Conservation (phyloP, 2,113 vertebrate species). For the Uria lomvia region DNA sequence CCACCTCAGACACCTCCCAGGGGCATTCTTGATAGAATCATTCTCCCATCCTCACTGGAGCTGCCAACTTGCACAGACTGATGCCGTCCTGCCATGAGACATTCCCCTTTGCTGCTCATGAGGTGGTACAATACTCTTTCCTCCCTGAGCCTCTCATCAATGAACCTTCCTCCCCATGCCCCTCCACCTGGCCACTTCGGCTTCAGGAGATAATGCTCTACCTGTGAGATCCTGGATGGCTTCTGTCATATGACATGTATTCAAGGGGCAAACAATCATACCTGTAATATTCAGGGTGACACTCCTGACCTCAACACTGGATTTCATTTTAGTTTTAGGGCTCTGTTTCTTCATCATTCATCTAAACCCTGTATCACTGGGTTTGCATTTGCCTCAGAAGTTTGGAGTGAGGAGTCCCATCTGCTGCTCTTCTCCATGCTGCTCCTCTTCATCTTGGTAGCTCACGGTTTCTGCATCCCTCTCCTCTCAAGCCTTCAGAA, state of each 20-base stretch:
- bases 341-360: background rate
- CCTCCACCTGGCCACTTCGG: background rate
- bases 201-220: background rate
- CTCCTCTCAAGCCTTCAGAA: background rate
- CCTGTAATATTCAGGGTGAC: background rate
- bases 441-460: background rate
- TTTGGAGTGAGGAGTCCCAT: background rate
- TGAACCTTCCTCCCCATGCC: background rate
- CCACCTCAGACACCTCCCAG: background rate
- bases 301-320: background rate
- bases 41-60: background rate
- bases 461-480: background rate
- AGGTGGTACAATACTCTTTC: background rate
- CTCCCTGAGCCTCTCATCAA: background rate
- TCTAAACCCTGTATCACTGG: background rate
- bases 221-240: background rate
- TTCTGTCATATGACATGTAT: rapidly evolving
- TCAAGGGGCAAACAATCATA: background rate
- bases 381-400: background rate
- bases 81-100: background rate
- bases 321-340: background rate
- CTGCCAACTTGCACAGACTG: background rate
- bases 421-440: background rate
- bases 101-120: background rate
- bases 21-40: background rate